Percentiles rank a stretch among this genome's conserved stretches.
These are phyloP conservation scores for Selenia dentaria DNA, from an alignment of 2,888 invertebrate genomes.

Conservation along the genomic window DNA sequence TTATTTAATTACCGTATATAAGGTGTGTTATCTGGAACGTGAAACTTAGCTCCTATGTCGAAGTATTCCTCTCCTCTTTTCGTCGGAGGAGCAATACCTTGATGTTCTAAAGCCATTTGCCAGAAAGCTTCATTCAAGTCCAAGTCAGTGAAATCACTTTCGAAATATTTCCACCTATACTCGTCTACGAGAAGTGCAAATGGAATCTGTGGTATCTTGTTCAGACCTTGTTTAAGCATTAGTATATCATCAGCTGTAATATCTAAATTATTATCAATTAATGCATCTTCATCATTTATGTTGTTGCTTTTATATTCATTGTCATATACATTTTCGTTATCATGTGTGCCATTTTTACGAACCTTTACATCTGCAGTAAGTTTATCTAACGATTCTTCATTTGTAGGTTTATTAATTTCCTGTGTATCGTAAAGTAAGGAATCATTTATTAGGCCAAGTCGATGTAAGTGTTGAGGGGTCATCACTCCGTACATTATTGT, in stretches of 20 bases:
- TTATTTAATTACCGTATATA: constrained; percentile 85
- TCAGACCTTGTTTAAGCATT: constrained; percentile 85
- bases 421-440: constrained; percentile 55
- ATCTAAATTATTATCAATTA: background rate
- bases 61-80: constrained; percentile 83
- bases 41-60: constrained; percentile 89
- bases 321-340: background rate
- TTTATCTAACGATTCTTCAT: background rate
- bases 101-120: constrained; percentile 80
- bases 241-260: constrained; percentile 69
- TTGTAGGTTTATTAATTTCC: background rate
- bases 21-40: constrained; percentile 89
- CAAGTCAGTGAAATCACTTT: constrained; percentile 42
- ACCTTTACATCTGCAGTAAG: background rate
- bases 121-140: constrained; percentile 86
- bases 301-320: background rate
- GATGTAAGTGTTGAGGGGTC: constrained; percentile 87
- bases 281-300: background rate
- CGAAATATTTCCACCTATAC: constrained; percentile 89
- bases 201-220: constrained; percentile 88
- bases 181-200: constrained; percentile 88
- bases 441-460: constrained; percentile 86
- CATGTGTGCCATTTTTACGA: too few species aligned
- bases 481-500: constrained; percentile 87
- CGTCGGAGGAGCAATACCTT: constrained; percentile 85